Evolutionary conservation across 2,113 vertebrate species (phyloP), one percentile per base, ranked within the genome.

Genomic region (Phrynosoma blainvillii): DNA sequence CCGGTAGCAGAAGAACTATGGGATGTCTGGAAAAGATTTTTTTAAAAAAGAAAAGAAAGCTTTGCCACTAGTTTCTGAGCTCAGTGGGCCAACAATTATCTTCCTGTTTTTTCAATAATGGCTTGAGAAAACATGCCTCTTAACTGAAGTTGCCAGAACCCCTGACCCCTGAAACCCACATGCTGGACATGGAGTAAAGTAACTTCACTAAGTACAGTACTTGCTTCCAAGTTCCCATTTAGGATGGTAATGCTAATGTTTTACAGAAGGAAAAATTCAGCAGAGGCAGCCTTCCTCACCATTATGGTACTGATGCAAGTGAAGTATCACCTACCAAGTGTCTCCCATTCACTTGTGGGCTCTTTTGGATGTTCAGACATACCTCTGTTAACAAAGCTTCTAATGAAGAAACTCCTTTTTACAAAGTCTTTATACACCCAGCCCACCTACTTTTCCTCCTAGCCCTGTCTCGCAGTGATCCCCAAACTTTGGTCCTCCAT

Each of bases 41-140:
- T 73, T 2, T 16, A 81, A 81, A 74, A 89, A 66, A 82, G 20
- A 66, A 40, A 73, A 73, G 18, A 77, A n/a, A 84, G 2, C 77
- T 12, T 73, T n/a, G 84, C 20, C 62, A 13, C 52, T 59, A 47
- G 66, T 65, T 2, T 65, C 7, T 87, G 32, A 27, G 10, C 68
- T 91, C 62, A 40, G 25, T 75, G 62, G 80, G 66, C 10, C 59
- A 77, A 27, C 82, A 84, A 87, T 47, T 86, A 56, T 3, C 10
- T 76, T 66, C 42, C 85, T 81, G 6, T 14, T 52, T 16, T 54
- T 25, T 21, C 76, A 78, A 52, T 27, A 27, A 78, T 23, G 6
- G 4, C 12, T 78, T 78, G 25, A 78, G 23, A 78, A 62, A 14
- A 14, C 11, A 75, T 90, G 66, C 0, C 8, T 84, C 18, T 12